Conservation (phyloP, 2,888 invertebrate species). For the Plusia festucae region DNA sequence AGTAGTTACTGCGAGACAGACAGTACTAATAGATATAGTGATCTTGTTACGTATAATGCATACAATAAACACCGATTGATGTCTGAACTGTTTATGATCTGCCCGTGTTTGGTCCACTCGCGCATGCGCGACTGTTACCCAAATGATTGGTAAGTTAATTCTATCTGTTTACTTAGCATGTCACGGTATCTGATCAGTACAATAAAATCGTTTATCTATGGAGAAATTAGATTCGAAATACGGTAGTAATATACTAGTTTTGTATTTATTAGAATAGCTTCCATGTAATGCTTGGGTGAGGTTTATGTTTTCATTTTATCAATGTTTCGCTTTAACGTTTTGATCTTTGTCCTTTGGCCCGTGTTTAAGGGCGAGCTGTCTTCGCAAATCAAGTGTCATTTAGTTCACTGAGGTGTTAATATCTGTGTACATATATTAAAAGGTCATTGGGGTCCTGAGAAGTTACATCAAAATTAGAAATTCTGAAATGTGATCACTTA, state of each 20-base stretch:
- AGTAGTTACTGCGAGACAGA: slow-evolving; percentile 41
- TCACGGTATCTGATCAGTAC: slow-evolving; percentile 31
- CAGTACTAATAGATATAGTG: slow-evolving; percentile 53
- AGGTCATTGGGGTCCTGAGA: slow-evolving; percentile 25
- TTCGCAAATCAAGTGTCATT: slow-evolving; percentile 46
- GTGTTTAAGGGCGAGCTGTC: slow-evolving; percentile 45
- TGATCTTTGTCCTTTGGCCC: slow-evolving; percentile 36
- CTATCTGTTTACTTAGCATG: slow-evolving; percentile 47
- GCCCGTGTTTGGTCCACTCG: slow-evolving; percentile 52
- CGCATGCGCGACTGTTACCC: slow-evolving; percentile 45
- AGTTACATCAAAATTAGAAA: slow-evolving; percentile 30
- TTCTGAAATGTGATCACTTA: not conserved
- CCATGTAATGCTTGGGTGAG: slow-evolving; percentile 18
- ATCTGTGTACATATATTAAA: slow-evolving; percentile 39
- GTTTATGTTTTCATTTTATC: slow-evolving; percentile 15
- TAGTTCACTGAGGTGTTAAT: slow-evolving; percentile 48
- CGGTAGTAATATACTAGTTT: slow-evolving; percentile 27
- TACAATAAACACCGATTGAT: slow-evolving; percentile 60
- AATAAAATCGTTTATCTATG: slow-evolving; percentile 32
- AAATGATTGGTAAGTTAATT: slow-evolving; percentile 62
- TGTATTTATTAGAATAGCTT: slow-evolving; percentile 16
- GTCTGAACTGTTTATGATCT: slow-evolving; percentile 53
- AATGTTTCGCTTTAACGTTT: slow-evolving; percentile 16
- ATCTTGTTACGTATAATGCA: slow-evolving; percentile 59
- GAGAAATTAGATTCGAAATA: slow-evolving; percentile 36